phyloP scores from a whole-genome alignment of 2,113 vertebrate genomes.

The Apaloderma vittatum region DNA sequence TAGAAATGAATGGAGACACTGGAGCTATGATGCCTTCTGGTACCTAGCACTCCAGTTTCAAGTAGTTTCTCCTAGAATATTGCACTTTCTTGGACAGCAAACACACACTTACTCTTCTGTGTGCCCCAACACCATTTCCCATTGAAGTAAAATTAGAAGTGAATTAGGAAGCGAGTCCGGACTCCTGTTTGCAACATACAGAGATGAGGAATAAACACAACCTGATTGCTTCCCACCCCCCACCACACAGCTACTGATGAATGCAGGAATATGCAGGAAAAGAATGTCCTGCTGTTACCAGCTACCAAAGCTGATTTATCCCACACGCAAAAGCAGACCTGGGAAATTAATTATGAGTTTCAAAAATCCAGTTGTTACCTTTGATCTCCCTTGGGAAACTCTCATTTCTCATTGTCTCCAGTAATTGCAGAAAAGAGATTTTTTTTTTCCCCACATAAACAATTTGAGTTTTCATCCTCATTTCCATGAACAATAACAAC shows the following conservation, averaged over 20 bases:
- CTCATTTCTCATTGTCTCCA: not conserved
- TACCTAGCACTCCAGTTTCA: not conserved
- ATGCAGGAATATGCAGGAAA: not conserved
- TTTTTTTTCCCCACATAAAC: not conserved
- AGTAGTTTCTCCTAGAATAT: not conserved
- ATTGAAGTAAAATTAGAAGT: not conserved
- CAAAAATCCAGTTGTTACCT: not conserved
- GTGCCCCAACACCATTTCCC: not conserved
- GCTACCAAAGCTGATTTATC: conserved; percentile 3
- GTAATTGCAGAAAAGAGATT: not conserved
- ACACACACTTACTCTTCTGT: not conserved
- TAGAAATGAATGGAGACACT: not conserved
- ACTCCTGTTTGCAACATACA: not conserved
- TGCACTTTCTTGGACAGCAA: not conserved
- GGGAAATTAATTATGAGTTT: not conserved
- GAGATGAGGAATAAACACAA: not conserved
- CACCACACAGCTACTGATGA: not conserved
- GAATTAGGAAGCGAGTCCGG: not conserved
- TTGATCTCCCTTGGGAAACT: not conserved
- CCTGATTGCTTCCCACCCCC: not conserved
- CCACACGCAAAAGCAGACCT: not conserved
- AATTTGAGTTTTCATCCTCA: not conserved
- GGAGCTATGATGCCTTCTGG: not conserved
- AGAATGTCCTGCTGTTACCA: not conserved
- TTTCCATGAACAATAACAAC: not conserved